Conservation (phyloP, 2,888 invertebrate genomes). For the Synergus itoensis region DNA sequence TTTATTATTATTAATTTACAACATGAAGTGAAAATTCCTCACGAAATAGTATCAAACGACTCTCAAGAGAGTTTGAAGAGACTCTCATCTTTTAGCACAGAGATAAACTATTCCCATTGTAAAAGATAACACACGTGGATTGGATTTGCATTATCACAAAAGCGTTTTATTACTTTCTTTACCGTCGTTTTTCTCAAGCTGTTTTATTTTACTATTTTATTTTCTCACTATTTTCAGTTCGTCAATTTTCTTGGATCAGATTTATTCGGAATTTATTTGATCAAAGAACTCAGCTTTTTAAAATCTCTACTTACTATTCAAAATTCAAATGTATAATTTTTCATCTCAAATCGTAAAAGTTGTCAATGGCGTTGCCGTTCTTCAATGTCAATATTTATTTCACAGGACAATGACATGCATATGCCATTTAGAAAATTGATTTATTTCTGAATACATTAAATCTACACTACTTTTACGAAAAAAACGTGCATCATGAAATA, state of each 20-base stretch:
- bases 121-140: not conserved
- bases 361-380: too few species aligned
- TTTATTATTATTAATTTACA: not conserved
- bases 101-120: not conserved
- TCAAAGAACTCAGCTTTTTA: not conserved
- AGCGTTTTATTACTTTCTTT: not conserved
- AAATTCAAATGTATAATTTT: too few species aligned
- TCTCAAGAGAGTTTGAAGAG: not conserved
- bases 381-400: too few species aligned
- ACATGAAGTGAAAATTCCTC: not conserved
- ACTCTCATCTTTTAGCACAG: not conserved
- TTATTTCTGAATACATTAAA: not conserved
- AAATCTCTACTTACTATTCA: too few species aligned
- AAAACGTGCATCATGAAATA: not conserved
- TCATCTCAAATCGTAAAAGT: too few species aligned
- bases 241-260: not conserved
- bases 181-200: not conserved
- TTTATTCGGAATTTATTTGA: not conserved
- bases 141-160: not conserved
- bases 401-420: too few species aligned
- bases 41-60: not conserved
- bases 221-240: not conserved
- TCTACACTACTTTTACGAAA: not conserved
- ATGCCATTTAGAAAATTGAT: too few species aligned
- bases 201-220: not conserved